phyloP scores from a whole-genome alignment of 1,140 invertebrate species.

The Dreissena rostriformis region DNA sequence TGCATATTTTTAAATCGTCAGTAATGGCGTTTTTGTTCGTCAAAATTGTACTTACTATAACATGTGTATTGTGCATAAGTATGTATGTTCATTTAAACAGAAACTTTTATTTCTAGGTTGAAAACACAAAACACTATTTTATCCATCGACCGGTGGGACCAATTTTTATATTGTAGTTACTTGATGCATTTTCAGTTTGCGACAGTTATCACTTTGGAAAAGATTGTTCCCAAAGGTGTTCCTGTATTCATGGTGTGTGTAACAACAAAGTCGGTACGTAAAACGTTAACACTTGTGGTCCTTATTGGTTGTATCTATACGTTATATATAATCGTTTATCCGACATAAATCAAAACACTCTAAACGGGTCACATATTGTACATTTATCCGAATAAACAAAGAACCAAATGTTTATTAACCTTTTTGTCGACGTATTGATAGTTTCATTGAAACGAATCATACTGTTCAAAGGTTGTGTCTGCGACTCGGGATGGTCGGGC shows the following conservation, averaged over 20 bases:
- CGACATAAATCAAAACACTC: too few species aligned
- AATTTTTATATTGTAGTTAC: background rate
- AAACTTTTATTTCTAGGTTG: background rate
- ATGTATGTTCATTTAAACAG: background rate
- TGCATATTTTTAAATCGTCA: background rate
- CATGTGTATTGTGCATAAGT: background rate
- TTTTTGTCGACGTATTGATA: too few species aligned
- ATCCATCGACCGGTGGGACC: background rate
- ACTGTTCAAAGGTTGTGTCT: slow-evolving; percentile 43
- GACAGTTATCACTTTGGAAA: slow-evolving; percentile 12
- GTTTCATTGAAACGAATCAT: too few species aligned
- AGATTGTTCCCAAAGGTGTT: slow-evolving; percentile 29
- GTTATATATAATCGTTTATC: background rate
- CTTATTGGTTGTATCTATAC: background rate
- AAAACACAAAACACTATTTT: background rate
- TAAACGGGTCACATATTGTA: too few species aligned
- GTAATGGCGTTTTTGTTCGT: background rate
- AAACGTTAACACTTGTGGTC: background rate
- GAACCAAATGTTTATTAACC: too few species aligned
- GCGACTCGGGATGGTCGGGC: slow-evolving; percentile 52
- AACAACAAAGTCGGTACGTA: background rate
- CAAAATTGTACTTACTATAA: too few species aligned
- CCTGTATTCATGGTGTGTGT: slow-evolving; percentile 8
- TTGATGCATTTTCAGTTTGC: slow-evolving; percentile 23
- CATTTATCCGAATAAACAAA: too few species aligned